Conservation (phyloP, 2,113 vertebrate genomes). For the Romanogobio albipinnatus region DNA sequence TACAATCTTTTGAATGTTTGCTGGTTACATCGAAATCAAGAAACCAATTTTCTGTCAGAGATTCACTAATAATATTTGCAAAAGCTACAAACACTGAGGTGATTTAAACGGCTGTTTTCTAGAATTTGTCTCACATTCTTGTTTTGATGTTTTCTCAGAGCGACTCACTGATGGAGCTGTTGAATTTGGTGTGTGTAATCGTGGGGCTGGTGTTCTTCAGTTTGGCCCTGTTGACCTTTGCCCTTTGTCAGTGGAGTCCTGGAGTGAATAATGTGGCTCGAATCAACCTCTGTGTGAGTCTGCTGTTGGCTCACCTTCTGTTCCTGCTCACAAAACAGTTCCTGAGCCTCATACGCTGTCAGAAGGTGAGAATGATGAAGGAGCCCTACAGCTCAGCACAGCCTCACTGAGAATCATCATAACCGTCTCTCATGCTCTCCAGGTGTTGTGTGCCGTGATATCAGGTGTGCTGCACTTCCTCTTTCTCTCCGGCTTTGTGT, state of each 20-base stretch:
- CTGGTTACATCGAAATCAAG: too few relatives aligned
- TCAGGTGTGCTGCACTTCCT: slow-evolving; percentile 73
- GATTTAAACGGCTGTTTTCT: too few relatives aligned
- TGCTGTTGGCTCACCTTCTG: slow-evolving; percentile 69
- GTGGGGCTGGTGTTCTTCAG: slow-evolving; percentile 64
- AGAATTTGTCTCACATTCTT: not conserved
- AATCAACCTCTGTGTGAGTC: slow-evolving; percentile 68
- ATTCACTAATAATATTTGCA: too few relatives aligned
- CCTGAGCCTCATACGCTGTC: slow-evolving; percentile 4
- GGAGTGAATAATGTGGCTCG: slow-evolving; percentile 67
- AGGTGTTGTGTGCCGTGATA: slow-evolving; percentile 70
- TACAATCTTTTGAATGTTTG: too few relatives aligned
- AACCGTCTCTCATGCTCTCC: not conserved
- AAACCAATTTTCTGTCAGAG: too few relatives aligned
- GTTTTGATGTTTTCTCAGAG: slow-evolving; percentile 38
- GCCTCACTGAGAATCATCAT: slow-evolving; percentile 22
- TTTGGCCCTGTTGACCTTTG: slow-evolving; percentile 67
- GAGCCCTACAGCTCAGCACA: slow-evolving; percentile 10
- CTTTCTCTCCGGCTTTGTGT: slow-evolving; percentile 77
- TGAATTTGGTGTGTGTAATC: slow-evolving; percentile 59
- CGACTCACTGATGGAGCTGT: slow-evolving; percentile 19
- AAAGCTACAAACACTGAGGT: too few relatives aligned
- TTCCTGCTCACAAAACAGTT: slow-evolving; percentile 58
- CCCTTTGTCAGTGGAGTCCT: slow-evolving; percentile 60
- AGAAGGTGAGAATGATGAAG: slow-evolving; percentile 57